phyloP scores from a whole-genome alignment of 2,888 invertebrate genomes.

The Lamellibrachia satsuma region DNA sequence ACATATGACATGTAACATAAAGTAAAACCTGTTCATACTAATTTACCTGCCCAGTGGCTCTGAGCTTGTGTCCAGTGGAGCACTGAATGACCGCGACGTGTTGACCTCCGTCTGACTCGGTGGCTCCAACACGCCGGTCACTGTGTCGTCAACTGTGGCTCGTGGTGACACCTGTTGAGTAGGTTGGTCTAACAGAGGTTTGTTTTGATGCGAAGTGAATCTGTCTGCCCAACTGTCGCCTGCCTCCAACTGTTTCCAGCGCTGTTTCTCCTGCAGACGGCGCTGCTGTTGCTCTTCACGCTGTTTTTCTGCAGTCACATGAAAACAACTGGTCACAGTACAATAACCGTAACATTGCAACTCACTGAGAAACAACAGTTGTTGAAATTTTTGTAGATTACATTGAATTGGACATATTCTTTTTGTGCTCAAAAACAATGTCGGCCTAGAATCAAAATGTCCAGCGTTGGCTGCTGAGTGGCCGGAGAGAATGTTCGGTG shows the following conservation, averaged over 20 bases:
- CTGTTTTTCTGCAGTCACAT: conserved; percentile 46
- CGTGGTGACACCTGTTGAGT: not conserved
- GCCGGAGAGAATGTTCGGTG: no score
- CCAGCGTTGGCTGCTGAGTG: no score
- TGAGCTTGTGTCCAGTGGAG: not conserved
- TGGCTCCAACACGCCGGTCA: not conserved
- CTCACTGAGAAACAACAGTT: not conserved
- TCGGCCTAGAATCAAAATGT: no score
- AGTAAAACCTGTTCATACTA: not conserved
- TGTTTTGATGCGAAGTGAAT: not conserved
- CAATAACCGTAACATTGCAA: not conserved
- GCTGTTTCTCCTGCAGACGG: conserved; percentile 45
- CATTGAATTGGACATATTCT: not conserved
- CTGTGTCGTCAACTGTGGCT: not conserved
- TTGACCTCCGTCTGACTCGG: not conserved
- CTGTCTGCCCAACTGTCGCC: conserved; percentile 30
- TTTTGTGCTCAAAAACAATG: not conserved
- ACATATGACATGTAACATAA: not conserved
- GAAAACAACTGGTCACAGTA: not conserved
- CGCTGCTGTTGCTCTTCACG: conserved; percentile 62
- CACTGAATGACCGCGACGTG: not conserved
- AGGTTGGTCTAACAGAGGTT: not conserved
- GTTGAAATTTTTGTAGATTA: not conserved
- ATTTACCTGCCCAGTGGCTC: not conserved
- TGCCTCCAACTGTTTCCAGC: conserved; percentile 22